Conservation (phyloP, 2,888 invertebrate species). For the Phasia obesa region DNA sequence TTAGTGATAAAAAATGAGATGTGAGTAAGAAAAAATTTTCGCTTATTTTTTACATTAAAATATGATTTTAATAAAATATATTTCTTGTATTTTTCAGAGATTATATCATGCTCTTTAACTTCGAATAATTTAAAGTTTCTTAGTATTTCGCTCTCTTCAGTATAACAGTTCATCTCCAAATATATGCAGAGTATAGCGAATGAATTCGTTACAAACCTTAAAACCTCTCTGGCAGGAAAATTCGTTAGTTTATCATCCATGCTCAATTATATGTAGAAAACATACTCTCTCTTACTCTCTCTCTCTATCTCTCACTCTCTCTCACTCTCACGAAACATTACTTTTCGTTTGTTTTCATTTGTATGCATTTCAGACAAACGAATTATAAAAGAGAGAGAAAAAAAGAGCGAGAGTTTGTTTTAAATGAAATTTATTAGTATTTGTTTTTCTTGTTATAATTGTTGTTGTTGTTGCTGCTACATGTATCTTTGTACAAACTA, state of each 20-base stretch:
- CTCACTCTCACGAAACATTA: neutral
- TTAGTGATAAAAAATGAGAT: too few relatives aligned
- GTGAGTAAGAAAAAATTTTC: too few relatives aligned
- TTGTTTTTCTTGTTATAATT: constrained; percentile 47
- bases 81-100: neutral
- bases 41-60: too few relatives aligned
- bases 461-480: constrained; percentile 65
- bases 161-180: constrained; percentile 25
- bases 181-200: neutral
- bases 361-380: neutral
- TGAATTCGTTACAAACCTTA: neutral
- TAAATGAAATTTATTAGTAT: constrained; percentile 45
- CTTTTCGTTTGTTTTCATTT: neutral
- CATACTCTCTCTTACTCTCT: neutral
- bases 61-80: too few relatives aligned
- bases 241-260: constrained; percentile 43
- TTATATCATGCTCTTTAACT: neutral
- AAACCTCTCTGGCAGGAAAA: neutral
- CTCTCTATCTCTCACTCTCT: too few relatives aligned
- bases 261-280: too few relatives aligned
- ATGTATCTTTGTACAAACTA: constrained; percentile 68
- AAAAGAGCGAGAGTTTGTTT: constrained; percentile 25
- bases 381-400: constrained; percentile 2
- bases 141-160: neutral
- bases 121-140: neutral